Evolutionary conservation across 2,113 vertebrate genomes (phyloP).

Genomic region (Aegotheles bennettii): DNA sequence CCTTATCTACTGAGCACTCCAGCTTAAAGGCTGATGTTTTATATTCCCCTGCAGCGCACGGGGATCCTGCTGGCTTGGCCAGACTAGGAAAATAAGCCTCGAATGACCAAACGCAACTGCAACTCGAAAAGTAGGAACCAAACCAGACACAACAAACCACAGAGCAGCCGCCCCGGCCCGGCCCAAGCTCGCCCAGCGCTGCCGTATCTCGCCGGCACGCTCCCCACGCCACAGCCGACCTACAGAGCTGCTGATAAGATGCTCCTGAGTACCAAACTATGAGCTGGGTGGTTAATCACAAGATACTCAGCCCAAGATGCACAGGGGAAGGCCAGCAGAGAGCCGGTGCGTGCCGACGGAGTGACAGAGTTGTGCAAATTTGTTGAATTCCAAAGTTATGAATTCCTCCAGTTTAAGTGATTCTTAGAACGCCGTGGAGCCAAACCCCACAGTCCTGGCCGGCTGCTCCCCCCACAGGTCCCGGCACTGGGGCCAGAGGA

Average conservation of each 20-base stretch:
- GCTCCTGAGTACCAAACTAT: constrained; percentile 59
- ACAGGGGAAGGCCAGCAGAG: neutral
- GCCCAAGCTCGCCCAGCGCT: constrained; percentile 23
- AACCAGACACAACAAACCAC: constrained; percentile 92
- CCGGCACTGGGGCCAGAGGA: fast-evolving
- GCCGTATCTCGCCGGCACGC: constrained; percentile 68
- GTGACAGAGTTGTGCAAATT: neutral
- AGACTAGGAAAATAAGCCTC: constrained; percentile 78
- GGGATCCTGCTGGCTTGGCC: constrained; percentile 82
- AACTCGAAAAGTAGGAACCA: constrained; percentile 78
- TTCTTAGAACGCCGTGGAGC: neutral
- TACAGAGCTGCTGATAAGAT: constrained; percentile 76
- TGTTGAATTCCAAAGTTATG: constrained; percentile 9
- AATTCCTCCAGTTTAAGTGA: neutral
- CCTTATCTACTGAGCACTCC: constrained; percentile 73
- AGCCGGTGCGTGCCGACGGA: fast-evolving
- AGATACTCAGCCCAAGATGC: constrained; percentile 53
- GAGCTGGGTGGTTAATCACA: constrained; percentile 66
- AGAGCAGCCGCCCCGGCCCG: constrained; percentile 54
- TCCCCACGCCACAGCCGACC: constrained; percentile 45
- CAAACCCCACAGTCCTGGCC: neutral
- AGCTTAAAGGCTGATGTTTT: constrained; percentile 69
- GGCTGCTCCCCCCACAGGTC: neutral
- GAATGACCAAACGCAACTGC: constrained; percentile 81
- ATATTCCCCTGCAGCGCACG: constrained; percentile 73